Base-by-base conservation (phyloP, 2,113 vertebrate species). In the Paramisgurnus dabryanus region DNA sequence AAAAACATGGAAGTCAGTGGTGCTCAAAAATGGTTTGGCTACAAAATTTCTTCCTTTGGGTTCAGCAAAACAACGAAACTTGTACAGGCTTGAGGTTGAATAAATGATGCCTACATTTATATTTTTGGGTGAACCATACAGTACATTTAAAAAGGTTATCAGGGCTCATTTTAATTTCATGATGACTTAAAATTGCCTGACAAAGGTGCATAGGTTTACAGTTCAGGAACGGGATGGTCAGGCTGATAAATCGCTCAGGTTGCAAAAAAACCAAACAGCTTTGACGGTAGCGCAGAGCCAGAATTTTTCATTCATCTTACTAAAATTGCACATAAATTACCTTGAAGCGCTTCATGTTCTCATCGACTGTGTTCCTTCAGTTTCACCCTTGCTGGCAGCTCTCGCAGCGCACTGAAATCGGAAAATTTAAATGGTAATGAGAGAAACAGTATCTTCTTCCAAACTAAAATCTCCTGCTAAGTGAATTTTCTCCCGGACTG, bases 221-320 rank as follows among this genome's bases (percentile, higher is more conserved):
- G 66, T 79, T 60, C 78, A 74, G 58, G 65, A 81, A 22, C 68
- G 47, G 69, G 72, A 76, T 64, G 34, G 57, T 71, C 12, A 15
- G 69, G 66, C 64, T 74, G 78, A 79, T 64, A 58, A 66, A 83
- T 81, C 45, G 58, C 66, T 80, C 45, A 63, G 18, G 43, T 71
- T 74, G 70, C 27, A 80, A 80, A 75, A 80, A 80, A 49, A 87
- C 84, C 70, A 87, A 84, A 83, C 68, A 78, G 34, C 50, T 79
- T 66, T 80, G 78, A 76, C 76, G 65, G 76, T 67, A 72, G 45
- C 27, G 12, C 71, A 67, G 40, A 50, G 12, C 65, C 70, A 76
- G 60, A 78, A 81, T 39, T 22, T 78, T 78, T 82, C 15, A 55
- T 77, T 60, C 53, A 79, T 65, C 68, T 53, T 58, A 53, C 74